Conservation (phyloP, 1,140 invertebrate species). For the Temnothorax nylanderi region DNA sequence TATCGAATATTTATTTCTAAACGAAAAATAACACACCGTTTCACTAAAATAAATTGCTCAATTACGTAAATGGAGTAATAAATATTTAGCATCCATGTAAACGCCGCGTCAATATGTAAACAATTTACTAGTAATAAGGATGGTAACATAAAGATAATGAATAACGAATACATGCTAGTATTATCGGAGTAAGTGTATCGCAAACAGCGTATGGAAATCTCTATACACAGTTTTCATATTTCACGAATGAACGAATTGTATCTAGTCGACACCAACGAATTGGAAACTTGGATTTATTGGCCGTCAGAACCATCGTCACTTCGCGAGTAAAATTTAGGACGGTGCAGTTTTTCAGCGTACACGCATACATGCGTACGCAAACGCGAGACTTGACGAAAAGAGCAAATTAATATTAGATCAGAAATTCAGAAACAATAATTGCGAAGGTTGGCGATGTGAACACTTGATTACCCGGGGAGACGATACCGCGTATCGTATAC, state of each 20-base stretch:
- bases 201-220: slow-evolving; percentile 24
- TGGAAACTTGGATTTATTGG: slow-evolving; percentile 80
- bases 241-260: slow-evolving; percentile 76
- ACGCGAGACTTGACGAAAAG: neutral
- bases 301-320: slow-evolving; percentile 78
- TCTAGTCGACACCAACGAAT: slow-evolving; percentile 77
- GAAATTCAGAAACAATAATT: neutral
- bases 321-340: slow-evolving; percentile 74
- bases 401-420: slow-evolving; percentile 25
- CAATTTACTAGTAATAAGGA: neutral
- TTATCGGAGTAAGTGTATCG: slow-evolving; percentile 37
- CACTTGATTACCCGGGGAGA: neutral
- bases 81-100: neutral
- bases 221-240: slow-evolving; percentile 79
- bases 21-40: neutral
- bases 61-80: slow-evolving; percentile 30
- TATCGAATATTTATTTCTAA: neutral
- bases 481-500: neutral
- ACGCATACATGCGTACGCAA: slow-evolving; percentile 9
- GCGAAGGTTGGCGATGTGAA: neutral
- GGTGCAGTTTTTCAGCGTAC: slow-evolving; percentile 65
- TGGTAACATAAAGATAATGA: slow-evolving; percentile 18
- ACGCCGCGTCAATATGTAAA: neutral
- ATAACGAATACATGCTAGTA: slow-evolving; percentile 13
- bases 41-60: neutral